Evolutionary conservation across 35 echinoderm and acorn worm genomes (phyloP).

Genomic region (Heliocidaris erythrogramma): DNA sequence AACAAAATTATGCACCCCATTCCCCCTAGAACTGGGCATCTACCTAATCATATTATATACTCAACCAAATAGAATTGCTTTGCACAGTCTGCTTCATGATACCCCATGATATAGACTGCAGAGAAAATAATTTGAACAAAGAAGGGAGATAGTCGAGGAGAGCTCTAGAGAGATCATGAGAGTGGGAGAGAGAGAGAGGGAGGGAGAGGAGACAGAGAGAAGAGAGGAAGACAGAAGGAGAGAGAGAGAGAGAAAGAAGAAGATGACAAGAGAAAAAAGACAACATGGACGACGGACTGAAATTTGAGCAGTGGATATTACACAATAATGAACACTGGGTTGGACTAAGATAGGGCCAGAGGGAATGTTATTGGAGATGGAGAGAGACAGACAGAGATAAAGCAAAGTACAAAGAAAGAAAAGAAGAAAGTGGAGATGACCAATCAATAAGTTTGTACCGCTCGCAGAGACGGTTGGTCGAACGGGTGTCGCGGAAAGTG

Average conservation of each 20-base stretch:
- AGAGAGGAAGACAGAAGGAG: not conserved
- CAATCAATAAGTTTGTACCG: conserved; percentile 5
- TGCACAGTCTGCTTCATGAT: too few relatives aligned
- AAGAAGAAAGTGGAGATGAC: not conserved
- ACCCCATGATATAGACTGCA: too few relatives aligned
- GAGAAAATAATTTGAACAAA: too few relatives aligned
- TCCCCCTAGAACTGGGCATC: too few relatives aligned
- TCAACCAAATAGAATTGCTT: too few relatives aligned
- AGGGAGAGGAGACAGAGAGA: not conserved
- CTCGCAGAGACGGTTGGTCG: conserved; percentile 13
- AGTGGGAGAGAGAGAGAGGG: not conserved
- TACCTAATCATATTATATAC: too few relatives aligned
- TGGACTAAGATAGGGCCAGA: not conserved
- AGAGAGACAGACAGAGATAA: not conserved
- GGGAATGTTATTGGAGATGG: not conserved
- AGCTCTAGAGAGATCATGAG: not conserved
- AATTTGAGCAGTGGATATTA: not conserved
- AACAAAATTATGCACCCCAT: too few relatives aligned
- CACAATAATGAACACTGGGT: not conserved
- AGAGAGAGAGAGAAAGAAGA: not conserved
- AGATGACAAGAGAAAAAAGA: not conserved
- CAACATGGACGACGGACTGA: not conserved
- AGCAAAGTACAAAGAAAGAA: not conserved
- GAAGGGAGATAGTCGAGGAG: not conserved
- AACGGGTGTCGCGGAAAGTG: not conserved